A percentile compares a stretch with the other conserved stretches of the same genome.
Conservation (phyloP, 2,113 vertebrate species). For the human region GRCh38 chr11:19664501-19665000, state of each 20-base stretch:
- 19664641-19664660: neutral
- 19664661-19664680: neutral
- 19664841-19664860: neutral
- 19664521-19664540: neutral
- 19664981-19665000: neutral
- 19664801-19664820: neutral
- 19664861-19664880: neutral
- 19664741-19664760: neutral
- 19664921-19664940: neutral
- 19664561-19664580: neutral
- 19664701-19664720: neutral
- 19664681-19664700: neutral
- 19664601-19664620: neutral
- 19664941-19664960: slow-evolving; percentile 6
- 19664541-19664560: neutral
- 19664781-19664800: neutral
- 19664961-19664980: neutral
- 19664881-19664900: neutral
- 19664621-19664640: neutral
- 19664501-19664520: neutral
- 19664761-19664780: neutral
- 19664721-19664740: neutral
- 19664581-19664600: neutral
- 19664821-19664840: neutral
- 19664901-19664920: neutral